Percentiles rank a stretch among this genome's conserved stretches.
phyloP scores from a whole-genome alignment of 2,888 invertebrate genomes.

The Therioaphis trifolii region DNA sequence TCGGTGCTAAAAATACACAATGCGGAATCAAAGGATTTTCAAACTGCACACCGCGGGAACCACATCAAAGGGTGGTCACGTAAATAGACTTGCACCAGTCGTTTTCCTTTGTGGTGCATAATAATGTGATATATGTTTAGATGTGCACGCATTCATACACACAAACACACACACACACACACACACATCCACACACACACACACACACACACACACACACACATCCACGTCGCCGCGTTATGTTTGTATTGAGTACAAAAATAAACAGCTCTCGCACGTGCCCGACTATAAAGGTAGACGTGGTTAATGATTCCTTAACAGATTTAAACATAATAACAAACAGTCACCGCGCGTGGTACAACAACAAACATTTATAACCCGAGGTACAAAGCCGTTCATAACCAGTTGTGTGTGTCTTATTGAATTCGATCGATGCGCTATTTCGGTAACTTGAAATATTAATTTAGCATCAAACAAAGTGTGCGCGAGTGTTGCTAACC shows the following conservation, averaged over 20 bases:
- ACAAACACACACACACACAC: no score
- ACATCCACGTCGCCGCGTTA: background rate
- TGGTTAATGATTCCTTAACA: background rate
- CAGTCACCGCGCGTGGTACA: background rate
- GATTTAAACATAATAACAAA: background rate
- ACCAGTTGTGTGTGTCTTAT: background rate
- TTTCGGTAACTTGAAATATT: background rate
- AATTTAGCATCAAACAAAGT: background rate
- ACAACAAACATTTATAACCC: background rate
- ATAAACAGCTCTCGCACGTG: background rate
- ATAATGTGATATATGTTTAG: no score
- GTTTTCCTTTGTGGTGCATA: background rate
- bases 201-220: background rate
- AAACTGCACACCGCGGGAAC: background rate
- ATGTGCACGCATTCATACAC: no score
- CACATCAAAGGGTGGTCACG: slow-evolving; percentile 40
- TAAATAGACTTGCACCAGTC: background rate
- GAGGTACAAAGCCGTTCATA: background rate
- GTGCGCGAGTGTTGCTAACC: background rate
- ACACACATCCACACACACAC: background rate
- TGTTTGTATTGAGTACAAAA: background rate
- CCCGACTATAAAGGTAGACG: background rate
- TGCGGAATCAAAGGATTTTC: background rate
- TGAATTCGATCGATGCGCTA: background rate
- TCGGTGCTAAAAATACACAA: background rate